These are phyloP conservation scores for Rhopilema esculentum DNA, from an alignment of 30 jellyfish, hydroid and myxozoan species.

Conservation along the genomic window DNA sequence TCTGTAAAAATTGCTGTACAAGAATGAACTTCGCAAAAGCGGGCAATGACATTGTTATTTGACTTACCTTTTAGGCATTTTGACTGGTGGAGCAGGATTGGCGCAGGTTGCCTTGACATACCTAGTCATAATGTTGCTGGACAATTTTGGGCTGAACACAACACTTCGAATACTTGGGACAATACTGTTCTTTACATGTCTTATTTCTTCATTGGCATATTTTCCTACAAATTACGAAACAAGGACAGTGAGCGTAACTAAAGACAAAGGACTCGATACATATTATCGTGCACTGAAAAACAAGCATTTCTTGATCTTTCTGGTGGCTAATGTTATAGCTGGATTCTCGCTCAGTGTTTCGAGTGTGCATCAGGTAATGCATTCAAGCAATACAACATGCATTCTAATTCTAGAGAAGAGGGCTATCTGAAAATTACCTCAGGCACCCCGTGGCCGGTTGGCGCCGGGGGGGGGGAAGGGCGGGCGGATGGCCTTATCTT, in stretches of 20 bases:
- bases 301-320: neutral
- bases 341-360: slow-evolving; percentile 27
- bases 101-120: slow-evolving; percentile 25
- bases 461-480: no score
- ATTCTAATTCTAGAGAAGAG: no score
- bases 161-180: slow-evolving; percentile 15
- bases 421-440: no score
- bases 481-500: no score
- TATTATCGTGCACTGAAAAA: neutral
- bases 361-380: slow-evolving; percentile 58
- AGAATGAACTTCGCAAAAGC: no score
- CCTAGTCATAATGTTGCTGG: neutral
- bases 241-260: neutral
- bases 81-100: slow-evolving; percentile 1
- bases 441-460: no score
- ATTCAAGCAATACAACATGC: no score
- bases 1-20: no score
- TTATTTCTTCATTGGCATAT: neutral
- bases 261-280: neutral
- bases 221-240: slow-evolving; percentile 13
- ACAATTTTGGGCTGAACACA: slow-evolving; percentile 8
- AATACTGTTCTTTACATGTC: neutral
- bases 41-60: no score
- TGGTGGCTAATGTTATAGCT: neutral
- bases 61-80: neutral